phyloP scores from a whole-genome alignment of 2,113 vertebrate genomes.

The Chaetura pelagica region DNA sequence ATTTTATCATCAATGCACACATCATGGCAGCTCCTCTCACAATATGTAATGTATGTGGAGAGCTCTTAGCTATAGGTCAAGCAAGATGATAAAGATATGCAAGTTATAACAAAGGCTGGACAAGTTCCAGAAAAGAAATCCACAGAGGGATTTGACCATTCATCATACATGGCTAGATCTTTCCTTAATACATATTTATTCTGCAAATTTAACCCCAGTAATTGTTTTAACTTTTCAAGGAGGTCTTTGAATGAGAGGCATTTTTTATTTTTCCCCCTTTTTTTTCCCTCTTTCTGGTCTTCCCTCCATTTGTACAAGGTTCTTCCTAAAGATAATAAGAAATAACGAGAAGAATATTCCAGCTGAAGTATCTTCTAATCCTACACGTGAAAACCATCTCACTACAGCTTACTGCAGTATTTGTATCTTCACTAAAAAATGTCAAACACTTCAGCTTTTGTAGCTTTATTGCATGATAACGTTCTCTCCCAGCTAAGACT shows the following conservation, averaged over 20 bases:
- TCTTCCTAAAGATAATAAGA: not conserved
- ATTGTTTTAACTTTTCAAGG: not conserved
- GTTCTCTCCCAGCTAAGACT: not conserved
- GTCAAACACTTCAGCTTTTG: not conserved
- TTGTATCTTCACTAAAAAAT: not conserved
- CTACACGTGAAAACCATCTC: not conserved
- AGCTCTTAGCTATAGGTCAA: not conserved
- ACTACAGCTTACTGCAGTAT: not conserved
- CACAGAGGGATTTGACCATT: not conserved
- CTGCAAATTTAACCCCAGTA: not conserved
- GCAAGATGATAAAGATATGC: not conserved
- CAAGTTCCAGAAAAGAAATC: not conserved
- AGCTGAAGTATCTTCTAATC: not conserved
- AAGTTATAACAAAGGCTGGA: not conserved
- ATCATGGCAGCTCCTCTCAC: not conserved
- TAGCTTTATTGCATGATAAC: not conserved
- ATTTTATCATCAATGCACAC: not conserved
- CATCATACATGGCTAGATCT: not conserved
- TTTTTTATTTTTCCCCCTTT: not conserved
- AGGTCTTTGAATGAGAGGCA: not conserved
- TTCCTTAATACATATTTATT: not conserved
- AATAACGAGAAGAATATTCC: not conserved
- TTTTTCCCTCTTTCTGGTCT: not conserved
- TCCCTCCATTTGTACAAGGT: not conserved
- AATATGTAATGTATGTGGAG: not conserved